A percentile compares a stretch with the other conserved stretches of the same genome.
Conservation (phyloP, 2,888 invertebrate species). For the Ametastegia equiseti region DNA sequence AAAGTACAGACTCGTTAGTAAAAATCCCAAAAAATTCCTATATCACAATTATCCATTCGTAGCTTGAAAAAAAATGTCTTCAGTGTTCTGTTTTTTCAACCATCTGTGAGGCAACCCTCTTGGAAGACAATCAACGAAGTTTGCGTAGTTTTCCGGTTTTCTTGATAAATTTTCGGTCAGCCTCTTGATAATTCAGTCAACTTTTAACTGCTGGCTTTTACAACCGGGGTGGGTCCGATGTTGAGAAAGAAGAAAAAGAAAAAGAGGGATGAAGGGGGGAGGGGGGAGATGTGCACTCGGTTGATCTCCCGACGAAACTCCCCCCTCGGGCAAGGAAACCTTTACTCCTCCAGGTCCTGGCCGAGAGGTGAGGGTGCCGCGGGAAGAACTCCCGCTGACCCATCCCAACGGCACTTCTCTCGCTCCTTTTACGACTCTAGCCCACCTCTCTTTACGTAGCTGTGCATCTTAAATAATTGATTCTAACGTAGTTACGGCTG, state of each 20-base stretch:
- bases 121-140: conserved; percentile 24
- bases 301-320: conserved; percentile 4
- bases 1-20: no score
- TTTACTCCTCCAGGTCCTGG: background rate
- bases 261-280: background rate
- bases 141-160: background rate
- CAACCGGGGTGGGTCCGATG: conserved; percentile 56
- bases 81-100: no score
- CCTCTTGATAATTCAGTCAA: conserved; percentile 71
- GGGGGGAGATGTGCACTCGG: background rate
- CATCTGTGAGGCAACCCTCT: background rate
- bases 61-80: no score
- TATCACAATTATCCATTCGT: no score
- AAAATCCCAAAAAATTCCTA: background rate
- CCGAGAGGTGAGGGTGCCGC: conserved; percentile 4
- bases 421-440: conserved; percentile 70
- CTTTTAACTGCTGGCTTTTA: conserved; percentile 72
- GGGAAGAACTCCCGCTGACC: conserved; percentile 43
- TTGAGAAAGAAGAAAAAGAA: background rate
- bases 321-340: conserved; percentile 13
- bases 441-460: conserved; percentile 70
- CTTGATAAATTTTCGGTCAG: conserved; percentile 54
- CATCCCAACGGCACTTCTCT: conserved; percentile 46
- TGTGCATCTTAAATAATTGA: conserved; percentile 72
- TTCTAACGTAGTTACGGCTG: conserved; percentile 74